Percentiles rank a stretch among this genome's conserved stretches.
These are phyloP conservation scores for Cebidichthys violaceus DNA, from an alignment of 2,113 vertebrate species.

Conservation along the genomic window DNA sequence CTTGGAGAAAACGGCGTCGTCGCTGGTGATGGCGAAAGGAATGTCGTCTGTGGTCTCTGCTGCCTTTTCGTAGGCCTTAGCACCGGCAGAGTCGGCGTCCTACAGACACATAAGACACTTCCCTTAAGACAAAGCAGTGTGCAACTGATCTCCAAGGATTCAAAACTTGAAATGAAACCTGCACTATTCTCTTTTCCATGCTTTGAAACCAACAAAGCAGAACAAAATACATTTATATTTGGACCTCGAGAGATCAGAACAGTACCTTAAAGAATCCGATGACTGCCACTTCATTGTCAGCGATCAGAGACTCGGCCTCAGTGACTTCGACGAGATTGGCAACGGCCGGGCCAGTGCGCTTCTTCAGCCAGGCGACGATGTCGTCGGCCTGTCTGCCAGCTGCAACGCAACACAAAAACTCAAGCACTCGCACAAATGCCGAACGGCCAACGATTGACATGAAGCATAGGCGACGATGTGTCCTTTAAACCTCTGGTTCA, in stretches of 20 bases:
- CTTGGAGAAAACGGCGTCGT: conserved; percentile 86
- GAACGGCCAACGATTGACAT: not conserved
- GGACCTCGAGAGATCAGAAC: not conserved
- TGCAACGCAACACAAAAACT: conserved; percentile 59
- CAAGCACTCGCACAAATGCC: not conserved
- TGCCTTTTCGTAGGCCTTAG: conserved; percentile 89
- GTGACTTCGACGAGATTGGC: conserved; percentile 79
- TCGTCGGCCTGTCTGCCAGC: conserved; percentile 96
- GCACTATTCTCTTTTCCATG: not conserved
- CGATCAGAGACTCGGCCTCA: conserved; percentile 86
- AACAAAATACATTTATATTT: too few relatives aligned
- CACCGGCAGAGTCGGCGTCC: conserved; percentile 86
- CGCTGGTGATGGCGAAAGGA: conserved; percentile 91
- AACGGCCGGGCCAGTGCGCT: conserved; percentile 93
- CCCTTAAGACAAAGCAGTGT: not conserved
- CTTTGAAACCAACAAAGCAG: not conserved
- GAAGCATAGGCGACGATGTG: not conserved
- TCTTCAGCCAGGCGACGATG: conserved; percentile 95
- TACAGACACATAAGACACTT: conserved; percentile 59
- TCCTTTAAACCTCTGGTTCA: not conserved
- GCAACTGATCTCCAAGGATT: not conserved
- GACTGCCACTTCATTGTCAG: conserved; percentile 91
- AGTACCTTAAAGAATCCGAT: conserved; percentile 98
- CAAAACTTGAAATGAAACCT: not conserved
- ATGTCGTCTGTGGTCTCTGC: conserved; percentile 93